Base-by-base conservation (phyloP, 2,113 vertebrate species). In the Smithornis capensis region DNA sequence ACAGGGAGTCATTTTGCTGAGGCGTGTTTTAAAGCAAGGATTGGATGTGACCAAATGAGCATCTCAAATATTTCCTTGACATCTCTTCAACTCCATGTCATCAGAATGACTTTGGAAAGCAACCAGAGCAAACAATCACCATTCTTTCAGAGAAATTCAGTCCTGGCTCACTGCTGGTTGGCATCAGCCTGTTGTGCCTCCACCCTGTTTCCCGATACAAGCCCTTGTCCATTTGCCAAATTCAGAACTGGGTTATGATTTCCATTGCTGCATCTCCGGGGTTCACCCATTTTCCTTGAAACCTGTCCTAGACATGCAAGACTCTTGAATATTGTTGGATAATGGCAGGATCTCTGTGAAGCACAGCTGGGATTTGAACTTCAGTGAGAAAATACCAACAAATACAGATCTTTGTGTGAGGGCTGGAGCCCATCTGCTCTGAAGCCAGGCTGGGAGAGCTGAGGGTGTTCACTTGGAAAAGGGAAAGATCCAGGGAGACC, bases 71-170 rank as follows among this genome's bases (percentile, higher is more conserved):
- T 56, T 90, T 94, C 78, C 78, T 79, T 79, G 70, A 84, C 91
- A 93, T 56, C 9, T 33, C 42, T 79, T 64, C 81, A 37, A 62
- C 70, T 84, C 62, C 0, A 2, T 76, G 78, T 69, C 74, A 79
- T 28, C 4, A 4, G 78, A 31, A 64, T 4, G 29, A 28, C 62
- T 64, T n/a, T 91, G 92, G 93, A 90, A 73, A 85, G 65, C 52
- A n/a, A 40, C 78, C 87, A 94, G 81, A 85, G 49, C 62, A 95
- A 95, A 93, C 90, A 91, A 69, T n/a, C 28, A 65, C 57, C 49
- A 12, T 92, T 44, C 78, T 68, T 73, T 19, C 24, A 4, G 50
- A 23, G 69, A 71, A 68, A 9, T 17, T n/a, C 84, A 71, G 38
- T 42, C 81, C 56, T 16, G 53, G 82, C 45, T 75, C 79, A 53